Conservation (phyloP, 2,113 vertebrate species). For the Oncorhynchus clarkii region DNA sequence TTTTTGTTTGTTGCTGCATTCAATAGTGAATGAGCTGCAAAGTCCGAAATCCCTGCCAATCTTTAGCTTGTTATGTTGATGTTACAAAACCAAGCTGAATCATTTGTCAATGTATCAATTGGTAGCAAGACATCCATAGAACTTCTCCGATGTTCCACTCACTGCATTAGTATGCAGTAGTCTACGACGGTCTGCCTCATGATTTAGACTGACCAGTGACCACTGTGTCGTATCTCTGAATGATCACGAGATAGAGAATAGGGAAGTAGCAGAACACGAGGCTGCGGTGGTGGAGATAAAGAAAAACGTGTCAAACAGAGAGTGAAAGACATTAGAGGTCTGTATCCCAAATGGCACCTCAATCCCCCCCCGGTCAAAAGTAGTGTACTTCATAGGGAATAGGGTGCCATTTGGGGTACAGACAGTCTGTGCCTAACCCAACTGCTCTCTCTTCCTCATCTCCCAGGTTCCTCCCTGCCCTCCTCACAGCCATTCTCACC, state of each 20-base stretch:
- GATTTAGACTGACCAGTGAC: no score
- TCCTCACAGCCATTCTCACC: conserved; percentile 93
- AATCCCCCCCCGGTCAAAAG: no score
- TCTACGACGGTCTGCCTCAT: no score
- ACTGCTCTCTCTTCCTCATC: conserved; percentile 32
- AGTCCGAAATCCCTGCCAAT: conserved; percentile 51
- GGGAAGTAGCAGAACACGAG: not conserved
- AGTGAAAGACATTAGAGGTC: not conserved
- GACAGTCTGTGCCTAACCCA: not conserved
- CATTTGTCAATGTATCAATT: conserved; percentile 53
- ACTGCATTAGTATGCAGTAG: no score
- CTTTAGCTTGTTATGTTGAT: conserved; percentile 53
- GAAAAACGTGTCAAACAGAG: not conserved
- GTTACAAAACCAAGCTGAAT: conserved; percentile 45
- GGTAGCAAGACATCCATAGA: conserved; percentile 40
- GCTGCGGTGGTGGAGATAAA: not conserved
- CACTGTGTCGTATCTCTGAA: not conserved
- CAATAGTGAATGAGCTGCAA: conserved; percentile 38
- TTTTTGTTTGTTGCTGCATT: conserved; percentile 25
- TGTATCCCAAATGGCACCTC: no score
- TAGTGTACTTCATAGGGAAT: no score
- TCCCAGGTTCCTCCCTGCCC: conserved; percentile 92
- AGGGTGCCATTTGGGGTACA: no score
- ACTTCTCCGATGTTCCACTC: not conserved
- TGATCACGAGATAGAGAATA: not conserved